Percentiles rank a stretch among this genome's conserved stretches.
Evolutionary conservation across 2,888 invertebrate genomes (phyloP).

Genomic region (Calliopum simillimum): DNA sequence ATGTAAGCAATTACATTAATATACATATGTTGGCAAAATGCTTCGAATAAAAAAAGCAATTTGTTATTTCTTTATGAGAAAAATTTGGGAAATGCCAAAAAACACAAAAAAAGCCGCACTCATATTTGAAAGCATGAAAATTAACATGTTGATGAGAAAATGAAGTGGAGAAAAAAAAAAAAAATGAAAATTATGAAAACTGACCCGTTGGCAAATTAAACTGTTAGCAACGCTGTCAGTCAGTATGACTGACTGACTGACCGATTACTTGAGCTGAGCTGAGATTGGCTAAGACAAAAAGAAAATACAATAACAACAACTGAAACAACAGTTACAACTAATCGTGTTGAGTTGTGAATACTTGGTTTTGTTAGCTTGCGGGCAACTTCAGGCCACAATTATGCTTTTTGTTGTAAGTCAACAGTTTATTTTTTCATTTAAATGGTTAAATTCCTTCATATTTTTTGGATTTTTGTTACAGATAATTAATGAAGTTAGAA

Average conservation of each 20-base stretch:
- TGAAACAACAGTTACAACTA: not conserved
- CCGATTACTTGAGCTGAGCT: too few species aligned
- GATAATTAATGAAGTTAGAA: not conserved
- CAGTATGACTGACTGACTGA: too few species aligned
- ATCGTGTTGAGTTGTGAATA: not conserved
- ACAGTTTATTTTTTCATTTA: not conserved
- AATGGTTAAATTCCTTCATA: not conserved
- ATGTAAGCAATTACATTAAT: slow-evolving; percentile 1
- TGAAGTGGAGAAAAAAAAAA: not conserved
- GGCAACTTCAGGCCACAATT: not conserved
- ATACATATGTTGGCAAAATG: not conserved
- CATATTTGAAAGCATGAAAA: slow-evolving; percentile 17
- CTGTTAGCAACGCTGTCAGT: slow-evolving; percentile 14
- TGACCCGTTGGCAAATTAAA: slow-evolving; percentile 12
- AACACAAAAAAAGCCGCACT: not conserved
- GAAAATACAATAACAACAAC: not conserved
- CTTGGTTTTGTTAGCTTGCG: not conserved
- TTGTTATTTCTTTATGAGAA: not conserved
- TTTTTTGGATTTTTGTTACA: not conserved
- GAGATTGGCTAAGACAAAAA: too few species aligned
- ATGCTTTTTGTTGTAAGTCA: not conserved
- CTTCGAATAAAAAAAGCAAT: not conserved
- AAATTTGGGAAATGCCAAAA: too few species aligned
- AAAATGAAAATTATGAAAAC: not conserved
- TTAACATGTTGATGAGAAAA: slow-evolving; percentile 16